Evolutionary conservation across 2,113 vertebrate genomes (phyloP), one percentile per base, ranked within the genome.

Genomic region (Plectropomus leopardus): DNA sequence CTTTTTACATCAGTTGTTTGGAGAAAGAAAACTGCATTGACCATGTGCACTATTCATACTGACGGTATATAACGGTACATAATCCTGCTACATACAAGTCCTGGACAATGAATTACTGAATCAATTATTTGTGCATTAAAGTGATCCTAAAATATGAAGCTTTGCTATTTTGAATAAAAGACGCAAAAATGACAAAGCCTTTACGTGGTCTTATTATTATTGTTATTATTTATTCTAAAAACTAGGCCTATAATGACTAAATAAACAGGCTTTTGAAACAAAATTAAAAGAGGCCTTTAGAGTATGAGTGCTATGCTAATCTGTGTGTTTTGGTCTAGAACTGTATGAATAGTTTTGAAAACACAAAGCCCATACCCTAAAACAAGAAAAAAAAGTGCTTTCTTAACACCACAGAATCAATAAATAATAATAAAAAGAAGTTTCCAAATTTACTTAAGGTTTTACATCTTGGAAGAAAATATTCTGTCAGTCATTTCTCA

Each of bases 91-190:
- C 28, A 67, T 24, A 15, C 11, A 40, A 23, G 7, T 10, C 7
- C 9, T 74, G 32, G 32, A 51, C 48, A 57, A 1, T 6, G 10
- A 51, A 17, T n/a, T 7, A 68, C 4, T 51, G 14, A 17, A 42
- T 68, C 19, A 74, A 13, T 53, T 3, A 32, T 24, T 14, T 65
- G 6, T 68, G 13, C 60, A 4, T 51, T 17, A 40, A 7, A 42
- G 30, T 30, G 7, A 48, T 24, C 42, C 26, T 15, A 66, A 24
- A 36, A 21, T 9, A 32, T 55, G 1, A 26, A 34, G 61, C 40
- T 78, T 53, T 60, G 17, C 17, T 44, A 23, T 59, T 13, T 19
- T 30, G 34, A 69, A 69, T 78, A 61, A 69, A 68, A 60, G 4
- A 17, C 0, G 3, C 36, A 11, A 15, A 5, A n/a, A 42, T 54